Conservation (phyloP, 2,797 vertebrate genomes). For the Xenopus petersii region DNA sequence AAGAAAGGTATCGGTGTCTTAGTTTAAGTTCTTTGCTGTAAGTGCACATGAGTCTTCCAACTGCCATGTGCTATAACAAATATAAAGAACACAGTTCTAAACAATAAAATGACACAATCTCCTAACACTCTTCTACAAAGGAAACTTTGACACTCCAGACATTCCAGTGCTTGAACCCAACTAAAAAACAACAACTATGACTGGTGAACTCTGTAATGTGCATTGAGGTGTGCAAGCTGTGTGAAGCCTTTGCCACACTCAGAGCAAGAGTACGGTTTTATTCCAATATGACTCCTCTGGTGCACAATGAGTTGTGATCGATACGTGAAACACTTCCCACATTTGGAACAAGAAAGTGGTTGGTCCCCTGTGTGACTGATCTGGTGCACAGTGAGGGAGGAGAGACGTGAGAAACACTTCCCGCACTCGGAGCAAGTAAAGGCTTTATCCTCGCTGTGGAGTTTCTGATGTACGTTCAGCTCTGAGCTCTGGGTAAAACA, state of each 20-base stretch:
- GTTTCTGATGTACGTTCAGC: background rate
- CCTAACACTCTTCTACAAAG: too few relatives aligned
- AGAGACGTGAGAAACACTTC: background rate
- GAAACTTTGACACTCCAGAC: too few relatives aligned
- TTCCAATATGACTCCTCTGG: background rate
- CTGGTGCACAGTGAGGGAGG: background rate
- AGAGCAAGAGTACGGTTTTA: background rate
- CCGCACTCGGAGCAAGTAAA: background rate
- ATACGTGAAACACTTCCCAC: background rate
- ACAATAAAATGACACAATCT: too few relatives aligned
- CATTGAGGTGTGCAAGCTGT: background rate
- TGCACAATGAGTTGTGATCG: background rate
- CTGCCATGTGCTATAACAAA: too few relatives aligned
- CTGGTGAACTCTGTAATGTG: background rate
- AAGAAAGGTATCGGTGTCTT: too few relatives aligned
- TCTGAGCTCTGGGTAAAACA: background rate
- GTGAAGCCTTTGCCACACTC: background rate
- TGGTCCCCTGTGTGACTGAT: background rate
- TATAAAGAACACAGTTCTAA: too few relatives aligned
- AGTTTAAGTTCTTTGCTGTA: too few relatives aligned
- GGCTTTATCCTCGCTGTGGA: background rate
- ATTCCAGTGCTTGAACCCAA: too few relatives aligned
- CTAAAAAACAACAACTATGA: too few relatives aligned
- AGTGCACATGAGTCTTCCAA: too few relatives aligned
- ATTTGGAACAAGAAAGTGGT: background rate